A percentile compares a stretch with the other conserved stretches of the same genome.
Evolutionary conservation across 1,140 invertebrate genomes (phyloP).

Genomic region (Cydia strobilella): DNA sequence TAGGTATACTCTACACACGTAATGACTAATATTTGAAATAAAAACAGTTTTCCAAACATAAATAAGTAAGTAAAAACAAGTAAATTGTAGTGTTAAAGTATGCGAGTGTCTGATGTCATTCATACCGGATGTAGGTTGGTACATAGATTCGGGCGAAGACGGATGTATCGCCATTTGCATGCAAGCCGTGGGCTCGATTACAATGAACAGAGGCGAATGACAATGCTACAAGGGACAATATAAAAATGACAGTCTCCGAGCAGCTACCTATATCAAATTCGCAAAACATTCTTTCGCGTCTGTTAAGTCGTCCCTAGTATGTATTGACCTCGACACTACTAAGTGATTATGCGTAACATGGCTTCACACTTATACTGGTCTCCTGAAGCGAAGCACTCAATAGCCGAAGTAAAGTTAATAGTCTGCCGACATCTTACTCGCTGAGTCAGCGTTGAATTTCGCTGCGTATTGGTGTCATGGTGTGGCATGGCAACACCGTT

Average conservation of each 20-base stretch:
- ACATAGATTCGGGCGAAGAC: conserved; percentile 65
- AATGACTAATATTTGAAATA: not conserved
- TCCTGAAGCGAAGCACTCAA: not conserved
- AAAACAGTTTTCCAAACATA: not conserved
- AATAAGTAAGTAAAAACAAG: not conserved
- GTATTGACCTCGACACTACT: not conserved
- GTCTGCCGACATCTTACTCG: not conserved
- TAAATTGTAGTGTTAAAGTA: conserved; percentile 16
- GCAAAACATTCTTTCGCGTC: not conserved
- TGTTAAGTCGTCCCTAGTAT: not conserved
- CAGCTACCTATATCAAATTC: not conserved
- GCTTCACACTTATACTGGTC: not conserved
- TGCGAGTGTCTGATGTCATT: conserved; percentile 47
- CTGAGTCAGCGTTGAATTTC: not conserved
- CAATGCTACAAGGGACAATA: conserved; percentile 35
- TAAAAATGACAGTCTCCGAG: conserved; percentile 25
- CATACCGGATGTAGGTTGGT: conserved; percentile 62
- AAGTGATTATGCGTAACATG: not conserved
- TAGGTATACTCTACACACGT: no score
- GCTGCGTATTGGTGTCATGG: not conserved
- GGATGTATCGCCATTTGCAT: conserved; percentile 74
- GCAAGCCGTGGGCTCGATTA: conserved; percentile 55
- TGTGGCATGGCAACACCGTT: not conserved
- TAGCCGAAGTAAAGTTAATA: not conserved
- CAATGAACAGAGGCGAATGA: conserved; percentile 56